Evolutionary conservation across 2,797 vertebrate species (phyloP).

Genomic region (Gallinago nigripennis): DNA sequence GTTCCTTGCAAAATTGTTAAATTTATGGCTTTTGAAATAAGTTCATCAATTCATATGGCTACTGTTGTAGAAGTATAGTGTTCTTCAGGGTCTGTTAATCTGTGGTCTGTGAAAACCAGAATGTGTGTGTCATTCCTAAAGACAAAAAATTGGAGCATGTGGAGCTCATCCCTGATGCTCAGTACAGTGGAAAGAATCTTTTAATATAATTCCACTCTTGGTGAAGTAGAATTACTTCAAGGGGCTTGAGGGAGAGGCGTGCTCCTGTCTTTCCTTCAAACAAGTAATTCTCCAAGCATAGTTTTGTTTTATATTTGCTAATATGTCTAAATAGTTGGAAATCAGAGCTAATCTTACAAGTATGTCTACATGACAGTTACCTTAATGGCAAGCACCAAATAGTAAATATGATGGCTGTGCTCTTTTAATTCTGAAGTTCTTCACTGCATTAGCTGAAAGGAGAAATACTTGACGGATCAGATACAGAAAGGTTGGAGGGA

Average conservation of each 20-base stretch:
- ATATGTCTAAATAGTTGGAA: neutral
- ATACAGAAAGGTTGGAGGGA: neutral
- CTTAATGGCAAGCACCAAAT: neutral
- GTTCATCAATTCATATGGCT: neutral
- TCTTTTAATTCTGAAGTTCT: neutral
- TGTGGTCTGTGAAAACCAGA: neutral
- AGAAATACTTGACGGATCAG: neutral
- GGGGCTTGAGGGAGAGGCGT: neutral
- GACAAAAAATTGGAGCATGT: neutral
- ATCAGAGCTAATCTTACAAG: neutral
- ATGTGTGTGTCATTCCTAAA: neutral
- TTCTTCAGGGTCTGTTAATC: neutral
- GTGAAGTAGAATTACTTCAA: neutral
- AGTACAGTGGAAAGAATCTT: neutral
- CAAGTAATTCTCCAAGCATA: neutral
- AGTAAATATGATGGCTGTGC: neutral
- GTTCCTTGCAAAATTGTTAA: neutral
- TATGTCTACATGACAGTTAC: neutral
- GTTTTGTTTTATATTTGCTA: neutral
- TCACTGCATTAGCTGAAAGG: neutral
- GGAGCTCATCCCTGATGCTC: neutral
- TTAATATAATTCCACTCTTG: neutral
- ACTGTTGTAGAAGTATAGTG: neutral
- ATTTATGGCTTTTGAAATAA: neutral
- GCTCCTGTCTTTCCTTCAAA: neutral